Base-by-base conservation (phyloP, 2,113 vertebrate species). In the Phoxinus phoxinus region DNA sequence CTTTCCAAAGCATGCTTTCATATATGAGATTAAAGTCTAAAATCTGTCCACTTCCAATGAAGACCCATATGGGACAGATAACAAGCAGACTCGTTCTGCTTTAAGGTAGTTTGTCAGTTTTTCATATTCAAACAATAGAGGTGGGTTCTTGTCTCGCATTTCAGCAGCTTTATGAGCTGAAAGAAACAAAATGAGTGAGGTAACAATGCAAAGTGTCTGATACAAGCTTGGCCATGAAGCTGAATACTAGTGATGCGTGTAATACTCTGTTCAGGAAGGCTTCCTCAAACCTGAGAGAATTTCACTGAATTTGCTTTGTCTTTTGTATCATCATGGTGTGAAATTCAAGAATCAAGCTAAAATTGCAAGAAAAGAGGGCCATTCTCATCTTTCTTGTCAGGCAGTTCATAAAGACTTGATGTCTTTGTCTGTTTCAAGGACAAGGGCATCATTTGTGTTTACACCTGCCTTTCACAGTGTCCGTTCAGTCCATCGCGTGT, bases 391-490 rank as follows among this genome's bases (percentile, higher is more conserved):
- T 81, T 67, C 44, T 51, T 75, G 46, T 84, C 41, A 71, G 80
- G 71, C 51, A 69, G 65, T 32, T 63, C 76, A 61, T 71, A 37
- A 69, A 27, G 30, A 83, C 73, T 85, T 77, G 77, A 76, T 19
- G 48, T 56, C 53, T 23, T 21, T 73, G n/a, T 83, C 63, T 46
- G 41, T 80, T 88, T 56, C 53, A 72, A 41, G 15, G 23, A 83
- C 56, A 46, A 72, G 51, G 48, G 76, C 67, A 84, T 32, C 15
- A 13, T 71, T 11, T 81, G 37, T 81, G 15, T 32, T 46, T 4
- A 83, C 21, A 44, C 53, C 65, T 71, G 83, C 15, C 51, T 78
- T 87, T 91, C 86, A 87, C 84, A 91, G 88, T 90, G 88, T 83
- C 61, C 56, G 53, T 82, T 67, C 83, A 86, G 46, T 67, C 67